phyloP scores from a whole-genome alignment of 2,113 vertebrate species.

The Tylochromis polylepis region DNA sequence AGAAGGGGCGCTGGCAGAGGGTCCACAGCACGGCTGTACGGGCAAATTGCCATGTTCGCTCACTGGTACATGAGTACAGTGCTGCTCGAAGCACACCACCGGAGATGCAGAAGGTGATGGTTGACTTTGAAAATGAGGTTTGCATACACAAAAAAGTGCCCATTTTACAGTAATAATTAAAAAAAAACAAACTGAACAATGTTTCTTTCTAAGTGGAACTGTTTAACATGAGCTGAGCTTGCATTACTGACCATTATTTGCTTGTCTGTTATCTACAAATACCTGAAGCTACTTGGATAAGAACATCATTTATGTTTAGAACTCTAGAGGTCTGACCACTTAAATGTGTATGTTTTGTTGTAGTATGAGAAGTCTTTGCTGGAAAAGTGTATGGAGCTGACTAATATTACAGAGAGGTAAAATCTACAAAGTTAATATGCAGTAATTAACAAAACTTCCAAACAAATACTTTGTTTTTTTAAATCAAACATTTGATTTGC shows the following conservation, averaged over 20 bases:
- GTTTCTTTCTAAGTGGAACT: not conserved
- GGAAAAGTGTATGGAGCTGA: constrained; percentile 93
- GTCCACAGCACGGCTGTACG: constrained; percentile 89
- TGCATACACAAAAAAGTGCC: not conserved
- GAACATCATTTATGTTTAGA: not conserved
- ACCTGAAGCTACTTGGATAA: not conserved
- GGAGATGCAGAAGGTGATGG: constrained; percentile 84
- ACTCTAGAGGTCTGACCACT: not conserved
- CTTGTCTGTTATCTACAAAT: not conserved
- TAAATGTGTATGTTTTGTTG: not conserved
- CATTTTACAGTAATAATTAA: not conserved
- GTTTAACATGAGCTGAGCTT: not conserved
- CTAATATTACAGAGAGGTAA: constrained; percentile 89
- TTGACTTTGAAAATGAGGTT: not conserved
- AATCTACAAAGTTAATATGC: not conserved
- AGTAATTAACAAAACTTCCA: not conserved
- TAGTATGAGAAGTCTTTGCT: constrained; percentile 87
- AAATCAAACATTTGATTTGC: not conserved
- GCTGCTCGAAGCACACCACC: constrained; percentile 69
- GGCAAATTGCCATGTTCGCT: constrained; percentile 87
- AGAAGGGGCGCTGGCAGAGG: constrained; percentile 88
- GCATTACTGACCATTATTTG: not conserved
- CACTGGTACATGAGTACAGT: constrained; percentile 86
- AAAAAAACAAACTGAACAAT: not conserved
- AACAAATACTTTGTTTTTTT: not conserved